Evolutionary conservation across 2,113 vertebrate species (phyloP).

Genomic region (Sphaerodactylus townsendi): DNA sequence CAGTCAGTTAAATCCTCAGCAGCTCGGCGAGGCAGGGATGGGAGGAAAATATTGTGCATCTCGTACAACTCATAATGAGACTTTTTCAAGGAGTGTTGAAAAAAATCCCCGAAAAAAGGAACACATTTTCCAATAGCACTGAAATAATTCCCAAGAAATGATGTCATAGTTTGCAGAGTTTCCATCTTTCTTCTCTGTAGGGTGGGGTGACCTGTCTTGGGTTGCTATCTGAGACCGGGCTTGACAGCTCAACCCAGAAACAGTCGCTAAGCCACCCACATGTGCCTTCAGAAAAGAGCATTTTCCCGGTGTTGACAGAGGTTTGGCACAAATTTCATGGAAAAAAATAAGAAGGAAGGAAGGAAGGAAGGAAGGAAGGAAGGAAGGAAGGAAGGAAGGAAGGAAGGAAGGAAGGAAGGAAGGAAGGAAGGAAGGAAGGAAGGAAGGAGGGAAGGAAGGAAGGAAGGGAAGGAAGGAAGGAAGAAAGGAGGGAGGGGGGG

Average conservation of each 20-base stretch:
- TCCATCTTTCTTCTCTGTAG: background rate
- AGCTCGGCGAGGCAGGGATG: too few relatives aligned
- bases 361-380: background rate
- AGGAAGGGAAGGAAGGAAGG: background rate
- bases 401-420: background rate
- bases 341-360: conserved; percentile 23
- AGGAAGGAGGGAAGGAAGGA: too few relatives aligned
- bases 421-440: too few relatives aligned
- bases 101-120: too few relatives aligned
- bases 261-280: conserved; percentile 56
- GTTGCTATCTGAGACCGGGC: conserved; percentile 23
- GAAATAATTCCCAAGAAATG: too few relatives aligned
- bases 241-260: conserved; percentile 51
- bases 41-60: too few relatives aligned
- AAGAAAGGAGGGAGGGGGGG: background rate
- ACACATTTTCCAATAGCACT: too few relatives aligned
- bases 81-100: too few relatives aligned
- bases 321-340: conserved; percentile 49
- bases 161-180: too few relatives aligned
- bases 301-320: conserved; percentile 59
- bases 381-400: background rate
- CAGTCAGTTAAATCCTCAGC: too few relatives aligned
- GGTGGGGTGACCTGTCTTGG: background rate
- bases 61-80: too few relatives aligned
- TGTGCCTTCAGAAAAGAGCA: conserved; percentile 47